Percentiles rank a stretch among this genome's conserved stretches.
phyloP scores from a whole-genome alignment of 2,797 vertebrate genomes.

The Acanthiza pusilla region DNA sequence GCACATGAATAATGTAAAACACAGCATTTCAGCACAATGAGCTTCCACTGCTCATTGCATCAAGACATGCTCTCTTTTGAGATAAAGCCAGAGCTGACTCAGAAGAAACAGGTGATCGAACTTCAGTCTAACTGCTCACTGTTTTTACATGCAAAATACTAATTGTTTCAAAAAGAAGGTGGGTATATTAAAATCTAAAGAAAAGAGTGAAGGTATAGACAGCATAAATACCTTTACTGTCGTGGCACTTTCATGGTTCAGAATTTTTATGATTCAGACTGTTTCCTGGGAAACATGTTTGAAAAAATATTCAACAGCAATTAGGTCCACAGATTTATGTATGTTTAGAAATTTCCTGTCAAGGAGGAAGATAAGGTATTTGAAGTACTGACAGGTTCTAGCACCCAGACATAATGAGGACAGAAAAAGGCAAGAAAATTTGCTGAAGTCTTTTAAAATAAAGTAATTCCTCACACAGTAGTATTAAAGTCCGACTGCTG shows the following conservation, averaged over 20 bases:
- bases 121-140: not conserved
- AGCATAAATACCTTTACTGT: not conserved
- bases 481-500: not conserved
- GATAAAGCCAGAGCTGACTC: not conserved
- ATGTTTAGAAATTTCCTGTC: not conserved
- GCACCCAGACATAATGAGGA: slow-evolving; percentile 3
- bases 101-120: not conserved
- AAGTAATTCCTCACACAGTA: not conserved
- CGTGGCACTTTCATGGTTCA: not conserved
- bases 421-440: not conserved
- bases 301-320: not conserved
- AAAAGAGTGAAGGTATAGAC: not conserved
- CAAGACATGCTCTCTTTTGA: rapidly evolving
- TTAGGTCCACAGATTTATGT: not conserved
- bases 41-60: not conserved
- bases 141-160: not conserved
- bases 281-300: not conserved
- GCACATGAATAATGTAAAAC: not conserved
- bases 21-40: not conserved
- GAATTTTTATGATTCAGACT: not conserved
- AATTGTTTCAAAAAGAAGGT: not conserved
- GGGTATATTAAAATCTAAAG: not conserved
- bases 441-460: slow-evolving; percentile 26
- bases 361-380: not conserved
- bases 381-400: not conserved